Conservation (phyloP, 2,888 invertebrate species). For the Neoscelio sp. region DNA sequence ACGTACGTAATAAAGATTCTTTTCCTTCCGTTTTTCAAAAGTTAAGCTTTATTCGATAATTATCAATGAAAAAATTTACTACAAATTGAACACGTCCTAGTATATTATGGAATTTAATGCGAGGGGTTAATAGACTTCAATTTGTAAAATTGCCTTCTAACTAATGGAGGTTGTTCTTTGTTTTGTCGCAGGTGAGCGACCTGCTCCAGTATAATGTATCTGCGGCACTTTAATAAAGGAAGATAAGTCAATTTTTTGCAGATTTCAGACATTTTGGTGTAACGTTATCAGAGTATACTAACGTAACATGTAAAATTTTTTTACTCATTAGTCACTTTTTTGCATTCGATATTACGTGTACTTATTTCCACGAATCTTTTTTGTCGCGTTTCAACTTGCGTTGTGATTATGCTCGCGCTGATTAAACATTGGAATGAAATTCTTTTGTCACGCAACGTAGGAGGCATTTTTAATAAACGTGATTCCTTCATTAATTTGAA, state of each 20-base stretch:
- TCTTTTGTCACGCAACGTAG: conserved; percentile 15
- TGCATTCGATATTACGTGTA: too few relatives aligned
- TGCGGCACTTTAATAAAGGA: conserved; percentile 18
- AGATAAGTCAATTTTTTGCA: conserved; percentile 39
- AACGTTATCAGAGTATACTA: conserved; percentile 17
- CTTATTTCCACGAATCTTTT: conserved; percentile 16
- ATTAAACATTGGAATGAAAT: conserved; percentile 20
- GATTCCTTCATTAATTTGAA: conserved; percentile 10
- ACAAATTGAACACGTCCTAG: not conserved
- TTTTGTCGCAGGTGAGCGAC: conserved; percentile 21
- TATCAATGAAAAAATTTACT: too few relatives aligned
- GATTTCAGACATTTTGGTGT: conserved; percentile 5
- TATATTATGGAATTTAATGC: not conserved
- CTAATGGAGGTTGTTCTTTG: conserved; percentile 10
- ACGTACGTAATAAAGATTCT: too few relatives aligned
- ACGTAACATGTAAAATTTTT: conserved; percentile 35
- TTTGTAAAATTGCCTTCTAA: not conserved
- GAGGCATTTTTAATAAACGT: conserved; percentile 13
- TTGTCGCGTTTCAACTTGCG: conserved; percentile 10
- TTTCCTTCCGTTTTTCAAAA: too few relatives aligned
- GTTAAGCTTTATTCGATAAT: too few relatives aligned
- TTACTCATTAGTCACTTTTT: conserved; percentile 27
- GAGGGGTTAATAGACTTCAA: not conserved
- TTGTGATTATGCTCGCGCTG: conserved; percentile 16
- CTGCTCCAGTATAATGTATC: conserved; percentile 10